Conservation (phyloP, 30 jellyfish, hydroid and myxozoan species). For the Sanderia malayensis region DNA sequence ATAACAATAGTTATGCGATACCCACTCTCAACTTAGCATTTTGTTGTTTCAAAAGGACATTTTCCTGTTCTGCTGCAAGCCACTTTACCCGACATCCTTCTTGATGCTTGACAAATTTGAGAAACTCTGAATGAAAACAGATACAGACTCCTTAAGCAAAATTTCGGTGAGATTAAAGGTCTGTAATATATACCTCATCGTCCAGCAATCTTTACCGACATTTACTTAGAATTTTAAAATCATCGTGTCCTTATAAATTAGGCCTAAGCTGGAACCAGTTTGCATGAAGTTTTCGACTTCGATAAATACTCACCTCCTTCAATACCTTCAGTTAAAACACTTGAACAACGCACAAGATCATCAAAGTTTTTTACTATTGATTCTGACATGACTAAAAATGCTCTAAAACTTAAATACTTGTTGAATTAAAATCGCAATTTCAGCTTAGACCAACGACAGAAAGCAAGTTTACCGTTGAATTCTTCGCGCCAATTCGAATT, state of each 20-base stretch:
- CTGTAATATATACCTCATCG: too few relatives aligned
- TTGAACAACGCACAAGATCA: slow-evolving; percentile 87
- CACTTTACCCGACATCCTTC: slow-evolving; percentile 91
- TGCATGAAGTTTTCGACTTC: not conserved
- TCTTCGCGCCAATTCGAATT: slow-evolving; percentile 48
- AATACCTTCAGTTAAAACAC: slow-evolving; percentile 92
- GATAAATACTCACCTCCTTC: slow-evolving; percentile 76
- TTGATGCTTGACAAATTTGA: slow-evolving; percentile 90
- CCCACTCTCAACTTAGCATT: slow-evolving; percentile 92
- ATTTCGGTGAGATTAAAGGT: too few relatives aligned
- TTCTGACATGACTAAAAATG: slow-evolving; percentile 16
- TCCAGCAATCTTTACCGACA: too few relatives aligned
- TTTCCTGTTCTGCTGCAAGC: slow-evolving; percentile 89
- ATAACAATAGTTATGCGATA: too few relatives aligned
- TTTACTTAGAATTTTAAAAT: too few relatives aligned
- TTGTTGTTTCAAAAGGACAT: slow-evolving; percentile 77
- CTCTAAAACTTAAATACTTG: not conserved
- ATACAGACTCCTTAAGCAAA: too few relatives aligned
- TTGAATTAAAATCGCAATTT: not conserved
- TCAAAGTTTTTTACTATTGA: slow-evolving; percentile 74
- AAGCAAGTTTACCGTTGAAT: slow-evolving; percentile 12
- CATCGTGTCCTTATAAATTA: too few relatives aligned
- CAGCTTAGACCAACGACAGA: not conserved
- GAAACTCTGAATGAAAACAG: slow-evolving; percentile 73
- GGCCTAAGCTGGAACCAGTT: not conserved